Evolutionary conservation across 2,888 invertebrate genomes (phyloP), one percentile per base, ranked within the genome.

Genomic region (Orchesella flavescens): DNA sequence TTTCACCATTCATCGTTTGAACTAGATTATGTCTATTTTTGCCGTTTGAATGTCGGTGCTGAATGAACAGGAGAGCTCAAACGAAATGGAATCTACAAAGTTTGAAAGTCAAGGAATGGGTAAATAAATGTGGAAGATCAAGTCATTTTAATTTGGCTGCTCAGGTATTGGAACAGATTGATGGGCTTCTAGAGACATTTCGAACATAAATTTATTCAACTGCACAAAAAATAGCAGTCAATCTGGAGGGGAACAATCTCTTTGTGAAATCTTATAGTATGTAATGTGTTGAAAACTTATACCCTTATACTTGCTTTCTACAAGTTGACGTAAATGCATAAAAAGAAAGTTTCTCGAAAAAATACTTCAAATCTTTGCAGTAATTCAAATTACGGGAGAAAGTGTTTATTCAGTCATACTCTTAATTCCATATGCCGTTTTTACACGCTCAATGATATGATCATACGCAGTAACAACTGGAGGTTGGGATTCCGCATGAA

Each of bases 391-490:
- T n/a, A n/a, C n/a, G n/a, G n/a, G n/a, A n/a, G n/a, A n/a, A n/a
- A n/a, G n/a, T n/a, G n/a, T 34, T 34, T 34, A 57, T 2, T 19
- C 21, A 17, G 5, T 19, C 21, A 17, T 13, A 24, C 1, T 72
- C 23, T 34, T 55, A 19, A 65, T 69, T 17, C 82, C 82, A 49
- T 82, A 82, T 2, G 82, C 82, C 0, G 75, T 75, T 34, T 82
- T 74, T 0, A 82, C 82, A 7, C 75, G 24, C 17, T 82, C 74
- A 69, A 82, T 82, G 0, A 82, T 82, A 23, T 85, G 84, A 7
- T 85, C 84, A 72, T 85, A 82, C 7, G 84, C 84, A 44, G 78
- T 78, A 4, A 79, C 78, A 15, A 76, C 24, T 15, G 66, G 21
- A 3, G 74, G 17, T 7, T n/a, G 7, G n/a, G 80, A 65, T 43